Evolutionary conservation across 2,797 vertebrate species (phyloP), one percentile per base, ranked within the genome.

Genomic region (Etheostoma nigrum): DNA sequence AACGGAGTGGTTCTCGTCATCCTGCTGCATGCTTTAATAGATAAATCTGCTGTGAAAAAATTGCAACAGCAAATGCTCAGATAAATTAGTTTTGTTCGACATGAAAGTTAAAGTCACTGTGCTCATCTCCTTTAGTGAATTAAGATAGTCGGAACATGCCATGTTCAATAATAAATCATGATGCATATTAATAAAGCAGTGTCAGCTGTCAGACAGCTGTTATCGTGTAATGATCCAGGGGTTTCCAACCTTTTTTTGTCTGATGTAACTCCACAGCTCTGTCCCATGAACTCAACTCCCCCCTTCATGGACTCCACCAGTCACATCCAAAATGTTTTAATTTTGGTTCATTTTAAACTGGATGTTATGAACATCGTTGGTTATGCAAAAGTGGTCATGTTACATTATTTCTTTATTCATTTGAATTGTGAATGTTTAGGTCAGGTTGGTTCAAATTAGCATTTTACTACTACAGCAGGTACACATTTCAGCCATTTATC

Each of bases 121-220:
- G 61, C 45, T 51, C 61, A 9, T 48, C 15, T 42, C 60, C 54
- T 45, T 60, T 16, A 10, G 51, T 55, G n/a, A 76, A 25, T 47
- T 40, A 9, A 71, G n/a, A 57, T 19, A 8, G 13, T 47, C 1
- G 2, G 13, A 21, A 21, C 36, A 57, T 23, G 42, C 23, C 23
- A 13, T 25, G 19, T 14, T 54, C 3, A 63, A 33, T 27, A 16
- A n/a, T n/a, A 59, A 23, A 71, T 61, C 16, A 40, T 33, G 15
- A 11, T 55, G 52, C 4, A 11, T 45, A 19, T n/a, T 44, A 15
- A 44, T 44, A 44, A 44, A 15, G 4, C 13, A 44, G 42, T 44
- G 42, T 11, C 30, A 30, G 30, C 36, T 40, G 11, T 40, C 6
- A 44, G 42, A 15, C 42, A 44, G 14, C 12, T 25, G 59, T 5